Evolutionary conservation across 2,113 vertebrate species (phyloP).

Genomic region (Oenanthe melanoleuca): DNA sequence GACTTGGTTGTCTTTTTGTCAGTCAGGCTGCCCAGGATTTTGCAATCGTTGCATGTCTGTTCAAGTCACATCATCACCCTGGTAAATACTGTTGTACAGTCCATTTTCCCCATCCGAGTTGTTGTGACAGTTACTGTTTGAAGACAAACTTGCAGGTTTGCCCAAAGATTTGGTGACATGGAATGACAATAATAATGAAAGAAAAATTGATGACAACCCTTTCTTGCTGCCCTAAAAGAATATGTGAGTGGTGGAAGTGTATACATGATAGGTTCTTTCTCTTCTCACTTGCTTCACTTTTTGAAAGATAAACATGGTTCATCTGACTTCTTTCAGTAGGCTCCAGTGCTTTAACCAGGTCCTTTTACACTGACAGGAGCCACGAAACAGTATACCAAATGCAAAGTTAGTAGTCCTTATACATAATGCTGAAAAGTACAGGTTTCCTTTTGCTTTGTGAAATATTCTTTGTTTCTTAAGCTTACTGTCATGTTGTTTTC

Average conservation of each 20-base stretch:
- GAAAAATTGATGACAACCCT: neutral
- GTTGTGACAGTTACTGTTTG: neutral
- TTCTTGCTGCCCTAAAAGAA: neutral
- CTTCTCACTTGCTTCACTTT: neutral
- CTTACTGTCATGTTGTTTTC: neutral
- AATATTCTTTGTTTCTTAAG: neutral
- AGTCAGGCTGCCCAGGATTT: neutral
- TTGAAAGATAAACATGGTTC: neutral
- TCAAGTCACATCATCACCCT: neutral
- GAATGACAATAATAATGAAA: neutral
- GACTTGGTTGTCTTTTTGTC: neutral
- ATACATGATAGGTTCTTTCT: neutral
- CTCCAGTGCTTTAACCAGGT: neutral
- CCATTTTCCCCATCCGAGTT: neutral
- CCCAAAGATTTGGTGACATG: neutral
- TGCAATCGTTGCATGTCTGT: neutral
- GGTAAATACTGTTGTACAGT: neutral
- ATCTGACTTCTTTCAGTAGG: neutral
- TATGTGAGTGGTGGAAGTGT: neutral
- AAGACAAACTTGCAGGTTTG: neutral
- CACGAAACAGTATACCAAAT: neutral
- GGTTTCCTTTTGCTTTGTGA: neutral
- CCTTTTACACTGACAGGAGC: neutral
- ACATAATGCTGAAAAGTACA: neutral
- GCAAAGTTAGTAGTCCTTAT: neutral